Evolutionary conservation across 2,888 invertebrate species (phyloP).

Genomic region (Pseudococcus viburni): DNA sequence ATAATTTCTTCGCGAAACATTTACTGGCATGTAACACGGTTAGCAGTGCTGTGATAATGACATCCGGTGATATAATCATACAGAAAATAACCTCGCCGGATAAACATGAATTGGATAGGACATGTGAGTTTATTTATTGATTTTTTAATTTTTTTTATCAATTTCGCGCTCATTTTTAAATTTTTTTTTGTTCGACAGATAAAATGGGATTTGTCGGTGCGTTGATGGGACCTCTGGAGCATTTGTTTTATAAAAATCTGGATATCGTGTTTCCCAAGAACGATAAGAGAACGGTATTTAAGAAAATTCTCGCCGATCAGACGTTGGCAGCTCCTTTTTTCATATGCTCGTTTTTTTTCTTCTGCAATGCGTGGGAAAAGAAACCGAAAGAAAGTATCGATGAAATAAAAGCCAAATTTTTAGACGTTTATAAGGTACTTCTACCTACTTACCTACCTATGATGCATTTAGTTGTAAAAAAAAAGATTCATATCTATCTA

Average conservation of each 20-base stretch:
- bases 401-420: conserved; percentile 81
- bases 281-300: conserved; percentile 75
- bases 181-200: conserved; percentile 72
- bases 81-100: conserved; percentile 76
- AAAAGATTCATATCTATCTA: background rate
- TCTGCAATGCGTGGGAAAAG: conserved; percentile 72
- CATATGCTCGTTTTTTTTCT: conserved; percentile 74
- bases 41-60: conserved; percentile 84
- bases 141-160: background rate
- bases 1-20: conserved; percentile 77
- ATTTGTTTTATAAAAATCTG: conserved; percentile 86
- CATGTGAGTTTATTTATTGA: conserved; percentile 38
- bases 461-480: background rate
- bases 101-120: conserved; percentile 5
- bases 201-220: conserved; percentile 87
- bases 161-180: background rate
- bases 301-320: conserved; percentile 81
- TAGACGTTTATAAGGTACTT: conserved; percentile 79
- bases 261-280: conserved; percentile 79
- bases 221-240: conserved; percentile 85
- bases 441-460: background rate
- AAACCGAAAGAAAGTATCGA: conserved; percentile 70
- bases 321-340: conserved; percentile 84
- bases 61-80: conserved; percentile 83
- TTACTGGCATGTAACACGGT: conserved; percentile 84